Percentiles rank a stretch among this genome's conserved stretches.
Conservation (phyloP, 2,888 invertebrate species). For the Drosophila cracens region DNA sequence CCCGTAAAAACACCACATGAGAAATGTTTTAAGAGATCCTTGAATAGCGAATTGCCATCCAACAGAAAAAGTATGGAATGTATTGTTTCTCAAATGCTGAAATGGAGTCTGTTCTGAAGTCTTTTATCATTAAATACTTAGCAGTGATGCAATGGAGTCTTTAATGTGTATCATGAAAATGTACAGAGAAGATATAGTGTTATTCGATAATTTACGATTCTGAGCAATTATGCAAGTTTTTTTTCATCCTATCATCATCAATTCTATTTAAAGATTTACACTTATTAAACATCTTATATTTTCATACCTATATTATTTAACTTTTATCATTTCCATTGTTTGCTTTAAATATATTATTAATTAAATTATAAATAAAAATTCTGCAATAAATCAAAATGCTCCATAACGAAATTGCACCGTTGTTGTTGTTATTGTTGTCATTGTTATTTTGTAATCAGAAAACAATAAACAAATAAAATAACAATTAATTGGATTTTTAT, state of each 20-base stretch:
- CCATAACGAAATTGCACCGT: neutral
- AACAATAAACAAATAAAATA: conserved; percentile 81
- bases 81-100: neutral
- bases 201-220: neutral
- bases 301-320: neutral
- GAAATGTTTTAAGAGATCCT: conserved; percentile 27
- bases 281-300: neutral
- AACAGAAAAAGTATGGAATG: neutral
- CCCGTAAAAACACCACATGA: conserved; percentile 19
- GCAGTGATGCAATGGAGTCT: neutral
- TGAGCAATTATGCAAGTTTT: neutral
- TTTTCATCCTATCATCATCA: neutral
- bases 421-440: conserved; percentile 23
- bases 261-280: neutral
- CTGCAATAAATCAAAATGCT: conserved; percentile 60
- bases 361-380: conserved; percentile 61
- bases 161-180: neutral
- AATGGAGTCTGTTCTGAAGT: neutral
- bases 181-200: neutral
- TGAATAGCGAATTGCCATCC: conserved; percentile 4
- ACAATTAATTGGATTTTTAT: conserved; percentile 79
- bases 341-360: conserved; percentile 60
- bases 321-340: conserved; percentile 21
- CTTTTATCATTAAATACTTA: conserved; percentile 9
- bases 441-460: conserved; percentile 67